phyloP scores from a whole-genome alignment of 2,888 invertebrate species.

The Apotomis turbidana region DNA sequence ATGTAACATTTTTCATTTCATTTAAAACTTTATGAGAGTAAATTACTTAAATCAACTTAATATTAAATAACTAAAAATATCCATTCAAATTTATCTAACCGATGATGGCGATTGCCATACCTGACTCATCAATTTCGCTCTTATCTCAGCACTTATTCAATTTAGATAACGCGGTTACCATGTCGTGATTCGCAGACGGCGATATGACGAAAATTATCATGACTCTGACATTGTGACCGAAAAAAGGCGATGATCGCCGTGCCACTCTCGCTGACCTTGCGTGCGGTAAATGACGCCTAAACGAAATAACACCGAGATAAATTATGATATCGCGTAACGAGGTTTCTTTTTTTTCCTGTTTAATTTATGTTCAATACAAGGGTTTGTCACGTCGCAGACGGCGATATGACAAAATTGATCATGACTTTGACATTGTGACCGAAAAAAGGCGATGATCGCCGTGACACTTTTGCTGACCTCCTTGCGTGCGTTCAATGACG shows the following conservation, averaged over 20 bases:
- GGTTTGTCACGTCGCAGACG: not conserved
- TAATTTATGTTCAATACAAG: too few species aligned
- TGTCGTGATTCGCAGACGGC: constrained; percentile 1
- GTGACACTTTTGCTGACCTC: constrained; percentile 28
- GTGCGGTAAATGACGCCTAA: constrained; percentile 2
- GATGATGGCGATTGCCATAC: not conserved
- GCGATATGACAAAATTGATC: not conserved
- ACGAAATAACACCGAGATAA: constrained; percentile 1
- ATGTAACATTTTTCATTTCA: too few species aligned
- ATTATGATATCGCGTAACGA: not conserved
- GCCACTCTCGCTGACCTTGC: constrained; percentile 28
- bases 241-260: constrained; percentile 14
- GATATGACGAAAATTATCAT: not conserved
- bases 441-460: constrained; percentile 19
- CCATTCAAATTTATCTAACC: too few species aligned
- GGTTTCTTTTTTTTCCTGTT: not conserved
- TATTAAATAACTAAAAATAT: too few species aligned
- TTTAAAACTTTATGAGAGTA: too few species aligned
- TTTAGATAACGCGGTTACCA: constrained; percentile 27
- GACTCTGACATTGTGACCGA: constrained; percentile 33
- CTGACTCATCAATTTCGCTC: constrained; percentile 14
- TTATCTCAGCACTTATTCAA: constrained; percentile 33
- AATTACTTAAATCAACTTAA: too few species aligned
- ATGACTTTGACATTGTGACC: constrained; percentile 34
- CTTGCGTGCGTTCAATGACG: constrained; percentile 16